Evolutionary conservation across 2,888 invertebrate species (phyloP).

Genomic region (Clunio marinus): DNA sequence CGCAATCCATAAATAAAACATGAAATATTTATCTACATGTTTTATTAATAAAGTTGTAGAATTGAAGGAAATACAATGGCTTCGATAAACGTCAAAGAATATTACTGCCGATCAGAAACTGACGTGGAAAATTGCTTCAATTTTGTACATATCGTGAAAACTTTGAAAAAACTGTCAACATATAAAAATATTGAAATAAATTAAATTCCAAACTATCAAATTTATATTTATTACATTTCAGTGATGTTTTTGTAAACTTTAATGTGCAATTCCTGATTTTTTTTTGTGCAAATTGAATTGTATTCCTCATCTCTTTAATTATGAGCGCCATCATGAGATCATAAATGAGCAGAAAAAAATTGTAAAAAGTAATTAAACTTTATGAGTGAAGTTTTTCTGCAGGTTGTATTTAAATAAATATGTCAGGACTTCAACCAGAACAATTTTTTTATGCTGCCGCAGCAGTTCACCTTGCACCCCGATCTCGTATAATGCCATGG

Average conservation of each 20-base stretch:
- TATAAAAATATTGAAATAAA: conserved; percentile 21
- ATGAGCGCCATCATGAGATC: no score
- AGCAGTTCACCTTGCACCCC: not conserved
- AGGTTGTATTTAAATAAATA: no score
- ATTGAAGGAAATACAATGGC: not conserved
- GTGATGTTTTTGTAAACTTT: conserved; percentile 14
- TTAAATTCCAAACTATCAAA: conserved; percentile 1
- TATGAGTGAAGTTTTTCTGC: no score
- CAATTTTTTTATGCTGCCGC: not conserved
- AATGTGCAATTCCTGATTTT: conserved; percentile 25
- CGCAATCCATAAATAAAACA: not conserved
- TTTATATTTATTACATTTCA: not conserved
- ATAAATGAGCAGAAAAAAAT: no score
- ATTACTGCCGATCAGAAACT: no score
- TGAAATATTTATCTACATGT: no score
- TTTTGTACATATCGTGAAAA: not conserved
- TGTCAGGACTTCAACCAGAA: not conserved
- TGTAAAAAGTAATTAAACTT: no score
- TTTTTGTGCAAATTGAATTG: conserved; percentile 34
- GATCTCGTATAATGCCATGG: not conserved
- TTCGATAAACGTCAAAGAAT: conserved; percentile 4
- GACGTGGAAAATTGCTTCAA: not conserved
- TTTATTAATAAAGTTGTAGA: conserved; percentile 16
- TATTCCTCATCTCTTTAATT: no score
- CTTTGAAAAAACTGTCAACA: not conserved